Conservation (phyloP, 2,888 invertebrate species). For the Hanleya hanleyi region DNA sequence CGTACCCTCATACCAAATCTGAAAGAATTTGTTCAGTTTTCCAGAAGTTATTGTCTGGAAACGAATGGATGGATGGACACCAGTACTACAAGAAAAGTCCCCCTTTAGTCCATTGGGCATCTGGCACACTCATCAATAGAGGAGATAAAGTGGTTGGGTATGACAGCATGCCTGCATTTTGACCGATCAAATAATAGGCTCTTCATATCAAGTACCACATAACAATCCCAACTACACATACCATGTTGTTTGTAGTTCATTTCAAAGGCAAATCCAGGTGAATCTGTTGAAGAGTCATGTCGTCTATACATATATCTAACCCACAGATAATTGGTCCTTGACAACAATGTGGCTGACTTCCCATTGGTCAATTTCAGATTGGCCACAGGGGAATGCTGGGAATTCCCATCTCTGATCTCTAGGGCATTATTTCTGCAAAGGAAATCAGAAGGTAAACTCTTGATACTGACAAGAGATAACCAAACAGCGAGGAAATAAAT, state of each 20-base stretch:
- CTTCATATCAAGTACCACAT: background rate
- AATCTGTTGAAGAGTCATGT: background rate
- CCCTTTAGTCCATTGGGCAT: no score
- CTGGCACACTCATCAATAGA: no score
- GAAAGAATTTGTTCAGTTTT: no score
- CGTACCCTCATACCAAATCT: no score
- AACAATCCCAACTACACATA: background rate
- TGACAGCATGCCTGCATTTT: no score
- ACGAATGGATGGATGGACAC: no score
- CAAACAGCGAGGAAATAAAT: no score
- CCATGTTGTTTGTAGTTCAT: background rate
- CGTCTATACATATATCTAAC: background rate
- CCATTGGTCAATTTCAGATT: constrained; percentile 1
- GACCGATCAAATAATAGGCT: no score
- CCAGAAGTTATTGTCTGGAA: no score
- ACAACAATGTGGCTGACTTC: background rate
- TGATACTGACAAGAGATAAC: no score
- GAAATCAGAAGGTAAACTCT: background rate
- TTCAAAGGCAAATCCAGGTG: background rate
- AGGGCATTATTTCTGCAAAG: background rate
- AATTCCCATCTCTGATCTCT: background rate
- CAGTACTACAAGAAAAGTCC: no score
- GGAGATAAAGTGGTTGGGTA: no score
- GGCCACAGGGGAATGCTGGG: background rate
- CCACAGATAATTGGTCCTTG: background rate